A percentile compares a stretch with the other conserved stretches of the same genome.
Conservation (phyloP, 2,113 vertebrate genomes). For the Paraplagusia blochii region DNA sequence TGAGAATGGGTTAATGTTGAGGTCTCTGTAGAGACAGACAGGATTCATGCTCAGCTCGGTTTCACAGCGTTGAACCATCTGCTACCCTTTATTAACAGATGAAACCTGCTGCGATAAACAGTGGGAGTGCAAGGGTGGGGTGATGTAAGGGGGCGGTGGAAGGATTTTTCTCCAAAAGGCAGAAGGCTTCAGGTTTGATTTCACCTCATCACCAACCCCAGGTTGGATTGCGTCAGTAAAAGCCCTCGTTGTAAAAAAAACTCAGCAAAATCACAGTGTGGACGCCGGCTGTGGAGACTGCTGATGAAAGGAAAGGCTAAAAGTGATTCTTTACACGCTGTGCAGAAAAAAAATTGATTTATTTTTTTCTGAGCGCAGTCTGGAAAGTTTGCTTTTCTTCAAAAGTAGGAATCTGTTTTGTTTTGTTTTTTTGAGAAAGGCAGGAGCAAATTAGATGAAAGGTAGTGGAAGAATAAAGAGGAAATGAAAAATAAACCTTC, state of each 20-base stretch:
- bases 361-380: background rate
- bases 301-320: too few relatives aligned
- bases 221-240: too few relatives aligned
- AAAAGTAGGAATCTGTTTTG: background rate
- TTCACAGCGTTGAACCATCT: conserved; percentile 36
- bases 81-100: conserved; percentile 24
- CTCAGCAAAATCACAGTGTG: too few relatives aligned
- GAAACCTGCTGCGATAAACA: conserved; percentile 2
- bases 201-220: too few relatives aligned
- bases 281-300: too few relatives aligned
- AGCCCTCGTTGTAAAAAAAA: too few relatives aligned
- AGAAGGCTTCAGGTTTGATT: too few relatives aligned
- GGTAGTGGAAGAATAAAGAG: background rate
- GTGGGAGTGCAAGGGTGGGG: too few relatives aligned
- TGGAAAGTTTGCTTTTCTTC: background rate
- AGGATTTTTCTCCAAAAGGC: too few relatives aligned
- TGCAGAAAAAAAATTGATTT: conserved; percentile 3
- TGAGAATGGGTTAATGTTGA: conserved; percentile 39
- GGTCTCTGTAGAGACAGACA: conserved; percentile 19
- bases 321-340: conserved; percentile 1
- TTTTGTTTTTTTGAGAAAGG: conserved; percentile 1
- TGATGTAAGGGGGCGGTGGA: too few relatives aligned
- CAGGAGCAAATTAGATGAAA: background rate
- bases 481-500: background rate
- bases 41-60: conserved; percentile 23